These are phyloP conservation scores for Dicranocentrus wangi DNA, from an alignment of 2,888 invertebrate species.

Conservation along the genomic window DNA sequence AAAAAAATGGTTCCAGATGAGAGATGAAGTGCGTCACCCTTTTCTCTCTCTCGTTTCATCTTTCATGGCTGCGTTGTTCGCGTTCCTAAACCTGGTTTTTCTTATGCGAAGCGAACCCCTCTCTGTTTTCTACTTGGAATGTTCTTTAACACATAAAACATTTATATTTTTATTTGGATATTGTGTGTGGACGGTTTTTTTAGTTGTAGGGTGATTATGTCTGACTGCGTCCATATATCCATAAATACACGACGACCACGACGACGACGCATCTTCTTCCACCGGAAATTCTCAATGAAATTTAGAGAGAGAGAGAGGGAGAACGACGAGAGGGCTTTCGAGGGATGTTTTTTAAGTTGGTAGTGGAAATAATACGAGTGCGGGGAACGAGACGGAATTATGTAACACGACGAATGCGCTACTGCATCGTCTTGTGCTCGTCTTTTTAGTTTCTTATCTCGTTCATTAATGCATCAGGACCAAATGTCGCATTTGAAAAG, in stretches of 20 bases:
- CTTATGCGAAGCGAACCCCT: slow-evolving; percentile 36
- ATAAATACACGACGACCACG: slow-evolving; percentile 23
- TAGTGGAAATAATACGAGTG: slow-evolving; percentile 16
- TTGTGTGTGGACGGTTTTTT: slow-evolving; percentile 53
- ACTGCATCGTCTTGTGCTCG: no score
- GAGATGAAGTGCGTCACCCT: slow-evolving; percentile 71
- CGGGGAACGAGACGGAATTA: no score
- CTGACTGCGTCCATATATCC: slow-evolving; percentile 22
- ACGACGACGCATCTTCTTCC: slow-evolving; percentile 1
- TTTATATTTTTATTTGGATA: slow-evolving; percentile 20
- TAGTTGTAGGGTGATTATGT: slow-evolving; percentile 37
- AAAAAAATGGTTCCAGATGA: slow-evolving; percentile 69
- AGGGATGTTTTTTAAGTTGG: slow-evolving; percentile 3
- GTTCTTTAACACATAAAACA: slow-evolving; percentile 43
- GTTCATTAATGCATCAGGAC: slow-evolving; percentile 21
- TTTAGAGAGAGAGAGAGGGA: slow-evolving; percentile 28
- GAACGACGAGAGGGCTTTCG: background rate
- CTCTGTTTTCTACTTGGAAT: slow-evolving; percentile 18
- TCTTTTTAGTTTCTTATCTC: no score
- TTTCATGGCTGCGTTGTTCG: slow-evolving; percentile 7
- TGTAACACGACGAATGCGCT: no score
- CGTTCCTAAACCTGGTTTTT: no score
- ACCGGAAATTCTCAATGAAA: slow-evolving; percentile 65
- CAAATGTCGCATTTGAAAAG: slow-evolving; percentile 3
- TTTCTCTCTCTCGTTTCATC: slow-evolving; percentile 47